Base-by-base conservation (phyloP, 1,140 invertebrate species). In the Drosophila bocki region DNA sequence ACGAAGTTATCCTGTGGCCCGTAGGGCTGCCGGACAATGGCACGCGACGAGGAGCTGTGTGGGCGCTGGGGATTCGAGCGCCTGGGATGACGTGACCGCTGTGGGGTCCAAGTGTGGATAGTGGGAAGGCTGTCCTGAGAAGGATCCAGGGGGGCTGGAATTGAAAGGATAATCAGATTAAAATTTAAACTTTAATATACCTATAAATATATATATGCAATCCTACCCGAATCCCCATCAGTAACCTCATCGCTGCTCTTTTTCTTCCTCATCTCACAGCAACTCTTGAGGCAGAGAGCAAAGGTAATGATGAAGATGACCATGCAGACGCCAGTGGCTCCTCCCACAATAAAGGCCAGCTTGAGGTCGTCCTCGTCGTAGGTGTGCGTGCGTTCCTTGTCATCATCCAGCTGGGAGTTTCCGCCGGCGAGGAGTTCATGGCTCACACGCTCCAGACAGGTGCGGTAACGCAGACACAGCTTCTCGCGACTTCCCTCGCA, bases 291-390 rank as follows among this genome's bases (percentile, higher is more conserved):
- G 58, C 87, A 91, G 0, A 91, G 59, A 11, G 82, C 87, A 58
- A 82, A 91, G 51, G 82, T 83, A 7, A 91, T 91, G 53, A 91
- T 87, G 33, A 91, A 91, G 50, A 91, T 91, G 58, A 91, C 83
- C 77, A 91, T 81, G 54, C 87, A 87, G 45, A 91, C 82, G 50
- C 87, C 87, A 6, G 86, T 86, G 60, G 87, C 82, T 4, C 79
- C 82, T 4, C 87, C 87, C 32, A 91, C 80, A 12, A 87, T 69
- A 53, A 91, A 91, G 44, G 86, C 87, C 64, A 91, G 41, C 58
- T 91, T 91, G 6, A 91, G 64, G 58, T 91, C 87, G 33, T 91
- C 82, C 71, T 83, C 80, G 35, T 91, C 88, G 48, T 78, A 91
- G 60, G 68, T 60, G 47, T 80, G 87, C 0, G 76, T 45, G 35